Evolutionary conservation across 2,797 vertebrate species (phyloP).

Genomic region (Schizothorax lantsangensis): DNA sequence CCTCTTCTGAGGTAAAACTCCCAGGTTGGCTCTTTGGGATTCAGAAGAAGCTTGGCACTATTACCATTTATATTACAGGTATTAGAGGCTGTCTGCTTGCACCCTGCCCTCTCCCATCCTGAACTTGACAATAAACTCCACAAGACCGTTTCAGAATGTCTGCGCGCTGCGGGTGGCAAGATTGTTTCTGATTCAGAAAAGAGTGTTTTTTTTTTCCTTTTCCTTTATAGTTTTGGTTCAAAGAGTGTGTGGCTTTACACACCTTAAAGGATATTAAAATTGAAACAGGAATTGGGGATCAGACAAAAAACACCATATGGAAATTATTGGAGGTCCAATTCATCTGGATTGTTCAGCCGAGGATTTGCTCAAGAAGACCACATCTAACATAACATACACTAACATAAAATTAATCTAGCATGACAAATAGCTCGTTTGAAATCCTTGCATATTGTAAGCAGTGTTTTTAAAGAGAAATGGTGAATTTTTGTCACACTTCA

Average conservation of each 20-base stretch:
- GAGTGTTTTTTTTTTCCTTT: not conserved
- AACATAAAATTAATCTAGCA: not conserved
- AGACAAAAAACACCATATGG: not conserved
- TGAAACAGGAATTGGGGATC: conserved; percentile 4
- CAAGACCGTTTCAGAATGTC: conserved; percentile 52
- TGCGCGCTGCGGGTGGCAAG: conserved; percentile 14
- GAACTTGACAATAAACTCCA: conserved; percentile 59
- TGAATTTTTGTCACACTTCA: not conserved
- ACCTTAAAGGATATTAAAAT: conserved; percentile 15
- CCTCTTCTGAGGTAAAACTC: conserved; percentile 37
- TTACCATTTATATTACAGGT: conserved; percentile 70
- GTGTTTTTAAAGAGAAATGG: too few species aligned
- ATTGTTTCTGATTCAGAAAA: conserved; percentile 36
- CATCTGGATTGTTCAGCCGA: not conserved
- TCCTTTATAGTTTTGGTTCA: conserved; percentile 28
- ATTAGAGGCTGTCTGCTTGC: conserved; percentile 48
- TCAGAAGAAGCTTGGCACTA: conserved; percentile 58
- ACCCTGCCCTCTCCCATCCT: conserved; percentile 53
- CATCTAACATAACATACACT: not conserved
- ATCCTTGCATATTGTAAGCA: not conserved
- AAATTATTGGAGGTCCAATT: not conserved
- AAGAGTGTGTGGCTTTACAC: not conserved
- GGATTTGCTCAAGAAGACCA: not conserved
- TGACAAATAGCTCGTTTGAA: not conserved
- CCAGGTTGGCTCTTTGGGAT: conserved; percentile 53